These are phyloP conservation scores for Platerodrilus igneus DNA, from an alignment of 2,888 invertebrate species.

Conservation along the genomic window DNA sequence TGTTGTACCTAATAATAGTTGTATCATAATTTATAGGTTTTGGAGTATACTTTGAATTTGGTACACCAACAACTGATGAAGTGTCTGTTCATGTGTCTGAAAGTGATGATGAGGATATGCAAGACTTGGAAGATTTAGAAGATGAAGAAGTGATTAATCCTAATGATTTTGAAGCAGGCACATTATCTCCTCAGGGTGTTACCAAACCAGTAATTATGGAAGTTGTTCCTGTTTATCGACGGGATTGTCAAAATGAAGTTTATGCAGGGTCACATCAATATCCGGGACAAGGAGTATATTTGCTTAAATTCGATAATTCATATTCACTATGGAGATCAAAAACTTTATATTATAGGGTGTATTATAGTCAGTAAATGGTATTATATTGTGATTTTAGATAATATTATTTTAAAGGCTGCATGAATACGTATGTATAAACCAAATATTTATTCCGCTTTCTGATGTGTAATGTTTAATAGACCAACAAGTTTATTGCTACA, in stretches of 20 bases:
- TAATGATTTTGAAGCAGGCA: slow-evolving; percentile 61
- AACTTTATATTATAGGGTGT: slow-evolving; percentile 97
- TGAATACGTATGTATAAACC: too few relatives aligned
- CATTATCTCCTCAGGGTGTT: slow-evolving; percentile 34
- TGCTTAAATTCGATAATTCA: slow-evolving; percentile 98
- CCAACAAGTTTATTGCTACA: too few relatives aligned
- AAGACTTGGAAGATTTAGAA: slow-evolving; percentile 58
- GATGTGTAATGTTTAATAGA: background rate
- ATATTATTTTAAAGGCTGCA: background rate
- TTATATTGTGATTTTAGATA: background rate
- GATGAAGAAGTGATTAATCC: slow-evolving; percentile 44
- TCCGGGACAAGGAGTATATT: slow-evolving; percentile 95
- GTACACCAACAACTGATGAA: slow-evolving; percentile 73
- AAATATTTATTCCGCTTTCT: too few relatives aligned
- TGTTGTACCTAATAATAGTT: background rate
- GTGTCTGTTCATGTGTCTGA: slow-evolving; percentile 96
- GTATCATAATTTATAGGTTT: slow-evolving; percentile 58
- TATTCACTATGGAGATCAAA: slow-evolving; percentile 99
- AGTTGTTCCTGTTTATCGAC: slow-evolving; percentile 89
- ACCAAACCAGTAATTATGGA: slow-evolving; percentile 66
- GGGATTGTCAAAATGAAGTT: slow-evolving; percentile 95
- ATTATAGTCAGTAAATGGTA: slow-evolving; percentile 70
- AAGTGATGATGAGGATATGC: slow-evolving; percentile 85
- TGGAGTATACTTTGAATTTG: slow-evolving; percentile 98
- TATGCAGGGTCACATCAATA: slow-evolving; percentile 97